phyloP scores from a whole-genome alignment of 2,888 invertebrate genomes.

The Augiades crinisus region DNA sequence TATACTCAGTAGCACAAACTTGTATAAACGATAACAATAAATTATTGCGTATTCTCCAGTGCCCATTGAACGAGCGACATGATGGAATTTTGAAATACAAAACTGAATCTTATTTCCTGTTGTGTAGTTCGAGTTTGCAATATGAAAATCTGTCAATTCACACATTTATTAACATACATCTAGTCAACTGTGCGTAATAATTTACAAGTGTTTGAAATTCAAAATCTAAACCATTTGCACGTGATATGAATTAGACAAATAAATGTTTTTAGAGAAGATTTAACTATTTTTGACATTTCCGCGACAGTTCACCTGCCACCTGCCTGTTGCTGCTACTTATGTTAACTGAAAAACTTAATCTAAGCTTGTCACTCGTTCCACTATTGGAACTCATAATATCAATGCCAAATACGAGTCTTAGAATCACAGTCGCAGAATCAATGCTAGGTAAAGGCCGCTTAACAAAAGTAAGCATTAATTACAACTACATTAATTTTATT shows the following conservation, averaged over 20 bases:
- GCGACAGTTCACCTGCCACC: too few species aligned
- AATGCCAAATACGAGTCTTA: too few species aligned
- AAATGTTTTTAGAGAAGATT: too few species aligned
- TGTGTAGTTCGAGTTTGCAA: neutral
- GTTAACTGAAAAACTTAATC: too few species aligned
- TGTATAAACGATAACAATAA: slow-evolving; percentile 13
- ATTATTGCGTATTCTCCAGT: slow-evolving; percentile 1
- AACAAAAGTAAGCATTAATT: too few species aligned
- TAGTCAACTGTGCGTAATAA: slow-evolving; percentile 2
- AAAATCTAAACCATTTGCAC: slow-evolving; percentile 2
- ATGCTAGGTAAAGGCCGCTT: too few species aligned
- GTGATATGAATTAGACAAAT: slow-evolving; percentile 1
- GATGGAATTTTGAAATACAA: neutral
- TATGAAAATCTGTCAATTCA: neutral
- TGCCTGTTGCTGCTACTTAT: too few species aligned
- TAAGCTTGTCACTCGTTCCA: too few species aligned
- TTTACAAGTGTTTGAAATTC: slow-evolving; percentile 24
- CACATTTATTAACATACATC: neutral
- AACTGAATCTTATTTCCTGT: neutral
- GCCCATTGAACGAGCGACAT: neutral
- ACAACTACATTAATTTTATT: too few species aligned
- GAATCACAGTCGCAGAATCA: too few species aligned
- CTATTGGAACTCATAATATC: too few species aligned
- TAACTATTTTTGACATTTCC: too few species aligned
- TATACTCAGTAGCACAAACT: slow-evolving; percentile 11